Evolutionary conservation across 2,888 invertebrate genomes (phyloP), one percentile per base, ranked within the genome.

Genomic region (Synanthedon vespiformis): DNA sequence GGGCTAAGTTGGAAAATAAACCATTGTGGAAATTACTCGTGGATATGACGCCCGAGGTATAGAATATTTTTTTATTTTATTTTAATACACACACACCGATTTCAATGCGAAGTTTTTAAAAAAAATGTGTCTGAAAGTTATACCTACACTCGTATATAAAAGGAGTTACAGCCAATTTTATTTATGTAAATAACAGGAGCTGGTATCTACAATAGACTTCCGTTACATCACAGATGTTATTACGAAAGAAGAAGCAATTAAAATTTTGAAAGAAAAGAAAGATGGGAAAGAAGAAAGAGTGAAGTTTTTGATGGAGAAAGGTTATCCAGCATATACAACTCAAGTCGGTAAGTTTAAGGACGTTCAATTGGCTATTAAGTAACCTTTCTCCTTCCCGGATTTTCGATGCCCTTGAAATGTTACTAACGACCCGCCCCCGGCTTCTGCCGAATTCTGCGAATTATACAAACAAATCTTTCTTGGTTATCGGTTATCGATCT

Each of bases 171-270:
- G n/a, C n/a, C n/a, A n/a, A n/a, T n/a, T n/a, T n/a, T n/a, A n/a
- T n/a, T n/a, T n/a, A n/a, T n/a, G n/a, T n/a, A n/a, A n/a, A n/a
- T n/a, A 16, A 16, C 67, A 89, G 84, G 89, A 92, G 69, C 78
- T 97, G 40, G 92, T 96, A n/a, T 93, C 94, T 0, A 90, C 92
- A 0, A 94, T 97, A 58, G 96, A 97, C 74, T 97, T 97, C 72
- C 91, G 95, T 71, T 91, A 89, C 74, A 94, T 96, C 64, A 91
- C 92, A 0, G 96, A 97, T 72, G 92, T 92, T 4, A 84, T 97
- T 44, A 95, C 94, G 0, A 92, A 92, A 74, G 92, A 93, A 57
- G 95, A 96, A 81, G 96, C 96, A 0, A 76, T 96, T 41, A 77
- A 89, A 52, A 80, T 96, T 51, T 74, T 96, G 13, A 89, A 88